Evolutionary conservation across 35 echinoderm and acorn worm species (phyloP).

Genomic region (Stichopus chloronotus): DNA sequence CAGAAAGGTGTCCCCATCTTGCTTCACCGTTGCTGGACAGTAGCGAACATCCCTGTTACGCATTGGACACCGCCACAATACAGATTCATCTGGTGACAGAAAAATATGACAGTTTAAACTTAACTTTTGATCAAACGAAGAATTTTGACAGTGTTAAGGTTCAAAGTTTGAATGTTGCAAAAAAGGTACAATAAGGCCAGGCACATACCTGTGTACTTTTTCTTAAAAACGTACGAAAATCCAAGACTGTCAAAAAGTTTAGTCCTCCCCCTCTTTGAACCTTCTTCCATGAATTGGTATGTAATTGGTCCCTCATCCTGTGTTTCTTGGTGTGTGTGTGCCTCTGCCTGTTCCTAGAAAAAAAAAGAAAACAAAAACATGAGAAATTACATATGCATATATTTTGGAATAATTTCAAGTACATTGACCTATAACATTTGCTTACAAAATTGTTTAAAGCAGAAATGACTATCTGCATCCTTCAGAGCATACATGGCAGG

Average conservation of each 20-base stretch:
- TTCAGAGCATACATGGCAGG: no score
- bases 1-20: not conserved
- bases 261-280: not conserved
- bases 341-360: not conserved
- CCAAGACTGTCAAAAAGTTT: conserved; percentile 15
- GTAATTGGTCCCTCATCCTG: not conserved
- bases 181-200: not conserved
- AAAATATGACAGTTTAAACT: not conserved
- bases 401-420: no score
- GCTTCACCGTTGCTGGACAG: conserved; percentile 6
- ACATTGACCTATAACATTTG: no score
- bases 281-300: conserved; percentile 6
- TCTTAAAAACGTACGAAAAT: conserved; percentile 23
- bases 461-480: no score
- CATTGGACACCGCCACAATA: conserved; percentile 19
- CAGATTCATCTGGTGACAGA: not conserved
- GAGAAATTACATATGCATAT: no score
- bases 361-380: no score
- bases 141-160: no score
- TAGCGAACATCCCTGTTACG: not conserved
- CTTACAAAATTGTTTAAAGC: no score
- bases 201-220: not conserved
- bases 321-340: not conserved
- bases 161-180: not conserved
- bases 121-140: no score